A percentile compares a stretch with the other conserved stretches of the same genome.
Evolutionary conservation across 2,888 invertebrate genomes (phyloP).

Genomic region (Cyclophora albipunctata): DNA sequence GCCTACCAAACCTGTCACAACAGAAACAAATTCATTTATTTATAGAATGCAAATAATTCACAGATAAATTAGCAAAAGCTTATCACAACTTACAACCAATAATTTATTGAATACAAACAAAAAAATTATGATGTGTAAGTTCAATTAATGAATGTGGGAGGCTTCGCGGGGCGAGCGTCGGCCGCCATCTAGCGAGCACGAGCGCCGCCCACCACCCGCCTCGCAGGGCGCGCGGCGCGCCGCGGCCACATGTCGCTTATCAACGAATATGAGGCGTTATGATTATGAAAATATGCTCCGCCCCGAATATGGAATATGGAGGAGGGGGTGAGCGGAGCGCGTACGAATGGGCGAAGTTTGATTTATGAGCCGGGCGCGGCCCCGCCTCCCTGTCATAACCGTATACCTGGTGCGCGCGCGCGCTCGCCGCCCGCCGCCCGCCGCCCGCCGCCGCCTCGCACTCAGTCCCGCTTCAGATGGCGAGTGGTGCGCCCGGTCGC

Average conservation of each 20-base stretch:
- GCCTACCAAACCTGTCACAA: constrained; percentile 11
- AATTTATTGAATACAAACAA: constrained; percentile 49
- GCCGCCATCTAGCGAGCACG: constrained; percentile 70
- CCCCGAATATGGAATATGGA: constrained; percentile 77
- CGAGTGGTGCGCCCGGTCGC: constrained; percentile 65
- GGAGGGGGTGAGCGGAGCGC: constrained; percentile 78
- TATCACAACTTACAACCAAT: constrained; percentile 31
- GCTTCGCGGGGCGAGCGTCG: constrained; percentile 58
- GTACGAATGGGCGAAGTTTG: constrained; percentile 79
- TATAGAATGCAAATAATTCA: constrained; percentile 14
- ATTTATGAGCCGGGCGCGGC: constrained; percentile 79
- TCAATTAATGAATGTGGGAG: constrained; percentile 70
- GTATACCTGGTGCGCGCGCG: constrained; percentile 78
- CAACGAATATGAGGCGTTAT: constrained; percentile 77
- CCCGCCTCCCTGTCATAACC: constrained; percentile 83
- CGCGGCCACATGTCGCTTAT: constrained; percentile 68
- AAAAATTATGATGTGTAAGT: constrained; percentile 63
- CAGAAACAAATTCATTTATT: constrained; percentile 11
- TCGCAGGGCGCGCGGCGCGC: constrained; percentile 29
- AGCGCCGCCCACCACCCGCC: constrained; percentile 59
- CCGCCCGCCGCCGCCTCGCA: constrained; percentile 60
- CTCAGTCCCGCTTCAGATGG: constrained; percentile 75
- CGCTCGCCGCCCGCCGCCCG: constrained; percentile 44
- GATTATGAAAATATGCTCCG: constrained; percentile 77
- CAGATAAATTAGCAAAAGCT: constrained; percentile 25